phyloP scores from a whole-genome alignment of 2,113 vertebrate genomes.

The Myrmecophaga tridactyla region DNA sequence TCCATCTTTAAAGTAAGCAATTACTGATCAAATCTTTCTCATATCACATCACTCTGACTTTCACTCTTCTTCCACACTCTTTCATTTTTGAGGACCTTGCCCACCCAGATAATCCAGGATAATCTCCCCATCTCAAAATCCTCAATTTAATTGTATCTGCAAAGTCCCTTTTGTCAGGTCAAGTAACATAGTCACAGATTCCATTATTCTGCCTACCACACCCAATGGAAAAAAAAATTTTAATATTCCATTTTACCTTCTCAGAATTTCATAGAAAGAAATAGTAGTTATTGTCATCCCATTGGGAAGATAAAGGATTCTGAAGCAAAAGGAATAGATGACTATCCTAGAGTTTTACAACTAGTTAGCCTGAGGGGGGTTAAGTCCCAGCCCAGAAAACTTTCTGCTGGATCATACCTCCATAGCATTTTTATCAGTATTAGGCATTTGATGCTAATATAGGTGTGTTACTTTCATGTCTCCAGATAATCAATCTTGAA shows the following conservation, averaged over 20 bases:
- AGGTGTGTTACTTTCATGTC: conserved; percentile 57
- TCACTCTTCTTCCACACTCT: background rate
- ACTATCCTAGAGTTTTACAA: conserved; percentile 19
- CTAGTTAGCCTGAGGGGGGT: background rate
- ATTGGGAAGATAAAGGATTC: background rate
- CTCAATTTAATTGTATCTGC: background rate
- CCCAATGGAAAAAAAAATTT: background rate
- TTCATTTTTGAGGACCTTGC: background rate
- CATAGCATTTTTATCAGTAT: conserved; percentile 61
- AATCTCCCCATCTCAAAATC: background rate
- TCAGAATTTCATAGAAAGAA: conserved; percentile 7
- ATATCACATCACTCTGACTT: background rate
- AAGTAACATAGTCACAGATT: background rate
- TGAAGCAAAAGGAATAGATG: background rate
- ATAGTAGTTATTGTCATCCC: background rate
- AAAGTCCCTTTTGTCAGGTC: background rate
- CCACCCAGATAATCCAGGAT: background rate
- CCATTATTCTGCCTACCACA: background rate
- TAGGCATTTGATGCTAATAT: conserved; percentile 67
- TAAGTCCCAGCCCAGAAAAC: conserved; percentile 2
- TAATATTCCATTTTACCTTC: background rate
- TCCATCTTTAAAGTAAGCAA: background rate
- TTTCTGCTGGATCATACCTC: conserved; percentile 5
- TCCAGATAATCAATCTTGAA: conserved; percentile 68
- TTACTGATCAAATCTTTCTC: background rate